phyloP scores from a whole-genome alignment of 2,888 invertebrate species.

The Leptinotarsa rubiginosa region DNA sequence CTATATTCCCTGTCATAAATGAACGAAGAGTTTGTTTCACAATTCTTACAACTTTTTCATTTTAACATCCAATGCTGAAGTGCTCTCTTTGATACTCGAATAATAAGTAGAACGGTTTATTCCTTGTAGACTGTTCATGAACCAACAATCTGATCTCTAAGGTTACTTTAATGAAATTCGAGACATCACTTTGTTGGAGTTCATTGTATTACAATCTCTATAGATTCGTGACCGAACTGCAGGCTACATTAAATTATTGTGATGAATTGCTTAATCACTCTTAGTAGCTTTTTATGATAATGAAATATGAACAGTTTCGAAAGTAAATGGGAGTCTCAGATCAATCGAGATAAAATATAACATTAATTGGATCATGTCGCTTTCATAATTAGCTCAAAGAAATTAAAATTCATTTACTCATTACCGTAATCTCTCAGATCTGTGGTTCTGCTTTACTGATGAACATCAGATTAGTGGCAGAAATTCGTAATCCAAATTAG shows the following conservation, averaged over 20 bases:
- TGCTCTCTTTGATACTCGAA: too few relatives aligned
- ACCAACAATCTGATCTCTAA: not conserved
- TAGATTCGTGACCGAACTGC: slow-evolving; percentile 13
- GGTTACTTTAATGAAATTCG: slow-evolving; percentile 7
- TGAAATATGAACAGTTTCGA: slow-evolving; percentile 16
- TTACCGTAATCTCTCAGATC: not conserved
- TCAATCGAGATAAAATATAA: slow-evolving; percentile 7
- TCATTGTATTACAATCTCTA: slow-evolving; percentile 16
- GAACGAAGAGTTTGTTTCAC: too few relatives aligned
- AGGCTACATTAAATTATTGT: slow-evolving; percentile 25
- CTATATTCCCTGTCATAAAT: too few relatives aligned
- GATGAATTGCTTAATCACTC: slow-evolving; percentile 26
- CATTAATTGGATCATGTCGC: slow-evolving; percentile 19
- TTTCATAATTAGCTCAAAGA: slow-evolving; percentile 11
- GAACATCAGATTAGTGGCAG: not conserved
- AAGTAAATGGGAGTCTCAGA: slow-evolving; percentile 11
- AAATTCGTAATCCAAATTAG: not conserved
- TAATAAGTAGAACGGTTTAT: too few relatives aligned
- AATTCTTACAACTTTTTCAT: too few relatives aligned
- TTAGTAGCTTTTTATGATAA: slow-evolving; percentile 11
- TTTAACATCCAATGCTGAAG: too few relatives aligned
- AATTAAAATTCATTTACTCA: slow-evolving; percentile 7
- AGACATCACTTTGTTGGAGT: slow-evolving; percentile 5
- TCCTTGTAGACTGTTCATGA: not conserved
- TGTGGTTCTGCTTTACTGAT: not conserved